Base-by-base conservation (phyloP, 2,113 vertebrate genomes). In the Coptodon bakossiorum region DNA sequence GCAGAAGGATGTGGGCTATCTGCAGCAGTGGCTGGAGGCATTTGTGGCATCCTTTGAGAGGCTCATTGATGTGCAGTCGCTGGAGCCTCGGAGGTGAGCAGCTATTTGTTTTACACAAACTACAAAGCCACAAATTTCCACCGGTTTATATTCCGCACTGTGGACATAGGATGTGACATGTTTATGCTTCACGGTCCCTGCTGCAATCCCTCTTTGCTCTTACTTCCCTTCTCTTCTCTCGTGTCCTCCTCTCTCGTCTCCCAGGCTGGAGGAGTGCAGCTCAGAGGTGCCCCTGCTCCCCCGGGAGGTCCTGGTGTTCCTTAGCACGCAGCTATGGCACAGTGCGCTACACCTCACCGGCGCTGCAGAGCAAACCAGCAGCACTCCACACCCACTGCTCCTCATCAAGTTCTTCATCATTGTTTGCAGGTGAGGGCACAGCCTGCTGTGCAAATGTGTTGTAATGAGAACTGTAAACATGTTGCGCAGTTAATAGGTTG, bases 381-480 rank as follows among this genome's bases (percentile, higher is more conserved):
- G 92, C 91, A 91, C 96, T 63, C 96, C 96, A 3, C 97, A 98
- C 66, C 97, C 97, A 0, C 96, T 98, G 81, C 96, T 98, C 45
- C 96, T 98, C 56, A 96, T 99, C 94, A 99, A 98, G 94, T 98
- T 99, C 95, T 98, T 98, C 95, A 97, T 97, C 94, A 95, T 99
- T 50, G 97, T 98, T 93, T 98, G 98, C 98, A 98, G 98, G 98
- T 98, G 50, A 92, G 79, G 81, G 22, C 43, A 38, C 54, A 36
- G 27, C 38, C 61, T 48, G 38, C 73, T 57, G 52, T 68, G 40
- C 59, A 9, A 36, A 38, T 50, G 45, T 56, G 22, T 78, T 78
- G 48, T 34, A 78, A 78, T 34, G 10, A 52, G 6, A 78, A 34
- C 45, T n/a, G 27, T 29, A 78, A 52, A 78, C 45, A 52, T 31